These are phyloP conservation scores for Nannospalax galili DNA, from an alignment of 2,113 vertebrate genomes.

Conservation along the genomic window DNA sequence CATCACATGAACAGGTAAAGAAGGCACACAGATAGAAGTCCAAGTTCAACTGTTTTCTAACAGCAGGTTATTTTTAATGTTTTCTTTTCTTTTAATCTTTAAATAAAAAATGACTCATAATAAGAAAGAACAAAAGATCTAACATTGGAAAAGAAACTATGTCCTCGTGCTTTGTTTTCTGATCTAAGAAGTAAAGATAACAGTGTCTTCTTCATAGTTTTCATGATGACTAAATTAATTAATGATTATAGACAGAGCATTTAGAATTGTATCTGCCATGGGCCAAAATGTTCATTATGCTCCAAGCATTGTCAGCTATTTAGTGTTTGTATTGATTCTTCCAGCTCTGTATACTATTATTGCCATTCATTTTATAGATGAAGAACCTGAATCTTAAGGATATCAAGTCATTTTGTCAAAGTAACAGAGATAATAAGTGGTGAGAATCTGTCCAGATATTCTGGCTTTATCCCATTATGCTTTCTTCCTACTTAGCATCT, in stretches of 20 bases:
- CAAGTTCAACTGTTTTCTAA: neutral
- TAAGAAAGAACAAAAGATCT: neutral
- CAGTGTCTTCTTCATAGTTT: neutral
- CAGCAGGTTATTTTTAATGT: neutral
- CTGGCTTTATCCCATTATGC: neutral
- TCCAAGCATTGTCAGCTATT: neutral
- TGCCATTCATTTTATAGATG: neutral
- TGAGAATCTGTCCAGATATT: slow-evolving; percentile 6
- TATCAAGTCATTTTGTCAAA: neutral
- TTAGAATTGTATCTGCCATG: neutral
- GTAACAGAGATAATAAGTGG: neutral
- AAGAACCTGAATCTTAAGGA: neutral
- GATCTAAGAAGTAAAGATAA: neutral
- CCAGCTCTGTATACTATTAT: neutral
- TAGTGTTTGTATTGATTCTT: too few relatives aligned
- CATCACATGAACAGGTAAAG: neutral
- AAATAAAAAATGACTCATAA: neutral
- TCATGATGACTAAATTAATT: neutral
- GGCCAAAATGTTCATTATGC: neutral
- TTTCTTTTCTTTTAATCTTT: neutral
- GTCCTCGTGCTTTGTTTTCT: neutral
- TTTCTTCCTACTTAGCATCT: neutral
- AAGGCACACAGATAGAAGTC: neutral
- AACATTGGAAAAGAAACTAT: neutral
- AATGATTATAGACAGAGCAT: neutral